These are phyloP conservation scores for Malacoctenus gilli DNA, from an alignment of 2,797 vertebrate genomes.

Conservation along the genomic window DNA sequence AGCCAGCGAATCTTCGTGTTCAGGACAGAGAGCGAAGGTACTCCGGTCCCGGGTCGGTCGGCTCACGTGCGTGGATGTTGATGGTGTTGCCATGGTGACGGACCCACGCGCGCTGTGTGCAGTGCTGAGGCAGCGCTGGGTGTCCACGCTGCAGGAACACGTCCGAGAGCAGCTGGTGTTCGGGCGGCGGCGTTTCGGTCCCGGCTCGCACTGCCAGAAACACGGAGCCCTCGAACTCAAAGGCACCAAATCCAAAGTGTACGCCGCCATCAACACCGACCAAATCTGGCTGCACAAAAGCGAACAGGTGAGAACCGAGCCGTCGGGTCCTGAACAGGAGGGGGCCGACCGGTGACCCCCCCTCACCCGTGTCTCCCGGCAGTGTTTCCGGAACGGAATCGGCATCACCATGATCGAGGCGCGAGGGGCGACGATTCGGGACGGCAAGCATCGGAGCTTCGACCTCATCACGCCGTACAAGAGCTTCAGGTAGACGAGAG, in stretches of 20 bases:
- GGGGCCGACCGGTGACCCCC: not conserved
- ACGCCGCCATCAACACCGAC: conserved; percentile 86
- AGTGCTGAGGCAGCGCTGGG: conserved; percentile 90
- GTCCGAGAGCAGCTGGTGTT: conserved; percentile 88
- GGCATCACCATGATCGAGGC: conserved; percentile 92
- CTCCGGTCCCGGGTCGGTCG: not conserved
- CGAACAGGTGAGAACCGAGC: conserved; percentile 87
- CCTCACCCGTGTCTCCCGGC: conserved; percentile 1
- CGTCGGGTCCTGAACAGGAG: not conserved
- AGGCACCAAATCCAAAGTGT: conserved; percentile 92
- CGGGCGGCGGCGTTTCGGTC: conserved; percentile 78
- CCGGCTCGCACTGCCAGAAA: conserved; percentile 86
- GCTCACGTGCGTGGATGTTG: too few relatives aligned
- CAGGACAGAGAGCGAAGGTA: conserved; percentile 92
- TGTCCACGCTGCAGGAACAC: conserved; percentile 87
- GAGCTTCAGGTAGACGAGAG: conserved; percentile 87
- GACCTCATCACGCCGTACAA: conserved; percentile 95
- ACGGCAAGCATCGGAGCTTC: conserved; percentile 90
- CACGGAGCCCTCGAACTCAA: conserved; percentile 89
- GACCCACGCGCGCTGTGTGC: conserved; percentile 13
- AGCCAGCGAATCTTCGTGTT: conserved; percentile 93
- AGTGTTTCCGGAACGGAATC: conserved; percentile 93
- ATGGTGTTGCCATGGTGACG: not conserved
- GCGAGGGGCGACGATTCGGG: conserved; percentile 89
- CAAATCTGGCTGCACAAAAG: conserved; percentile 95